A percentile compares a stretch with the other conserved stretches of the same genome.
Evolutionary conservation across 1,140 invertebrate genomes (phyloP).

Genomic region (Acromyrmex heyeri): DNA sequence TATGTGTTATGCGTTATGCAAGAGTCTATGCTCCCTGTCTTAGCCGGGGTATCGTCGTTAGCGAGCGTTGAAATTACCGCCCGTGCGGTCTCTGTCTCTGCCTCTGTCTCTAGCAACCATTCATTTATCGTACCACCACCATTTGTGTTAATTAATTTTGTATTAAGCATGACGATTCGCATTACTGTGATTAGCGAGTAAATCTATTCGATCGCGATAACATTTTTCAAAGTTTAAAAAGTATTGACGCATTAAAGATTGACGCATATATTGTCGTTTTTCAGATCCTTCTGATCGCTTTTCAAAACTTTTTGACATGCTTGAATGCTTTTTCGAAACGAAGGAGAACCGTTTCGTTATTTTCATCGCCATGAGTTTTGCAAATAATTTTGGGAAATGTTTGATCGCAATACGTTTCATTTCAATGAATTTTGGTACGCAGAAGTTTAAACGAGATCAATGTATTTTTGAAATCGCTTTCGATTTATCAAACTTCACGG

Average conservation of each 20-base stretch:
- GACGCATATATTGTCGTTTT: neutral
- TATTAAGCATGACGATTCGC: neutral
- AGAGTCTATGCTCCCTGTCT: no score
- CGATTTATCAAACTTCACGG: neutral
- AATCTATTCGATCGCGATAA: neutral
- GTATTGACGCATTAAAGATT: neutral
- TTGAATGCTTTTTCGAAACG: neutral
- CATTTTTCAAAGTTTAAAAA: neutral
- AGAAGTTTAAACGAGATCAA: neutral
- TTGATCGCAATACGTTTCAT: neutral
- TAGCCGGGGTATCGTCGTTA: constrained; percentile 13
- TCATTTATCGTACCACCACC: neutral
- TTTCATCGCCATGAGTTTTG: neutral
- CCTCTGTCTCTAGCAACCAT: neutral
- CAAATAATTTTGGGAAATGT: neutral
- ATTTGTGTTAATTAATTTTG: neutral
- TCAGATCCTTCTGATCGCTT: neutral
- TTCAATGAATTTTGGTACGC: neutral
- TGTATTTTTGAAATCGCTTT: neutral
- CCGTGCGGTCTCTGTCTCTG: neutral
- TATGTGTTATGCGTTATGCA: no score
- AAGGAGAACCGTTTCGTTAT: neutral
- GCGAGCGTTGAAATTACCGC: constrained; percentile 54
- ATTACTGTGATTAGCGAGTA: neutral
- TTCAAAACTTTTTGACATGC: neutral